Base-by-base conservation (phyloP, 2,113 vertebrate species). In the Helogale parvula region DNA sequence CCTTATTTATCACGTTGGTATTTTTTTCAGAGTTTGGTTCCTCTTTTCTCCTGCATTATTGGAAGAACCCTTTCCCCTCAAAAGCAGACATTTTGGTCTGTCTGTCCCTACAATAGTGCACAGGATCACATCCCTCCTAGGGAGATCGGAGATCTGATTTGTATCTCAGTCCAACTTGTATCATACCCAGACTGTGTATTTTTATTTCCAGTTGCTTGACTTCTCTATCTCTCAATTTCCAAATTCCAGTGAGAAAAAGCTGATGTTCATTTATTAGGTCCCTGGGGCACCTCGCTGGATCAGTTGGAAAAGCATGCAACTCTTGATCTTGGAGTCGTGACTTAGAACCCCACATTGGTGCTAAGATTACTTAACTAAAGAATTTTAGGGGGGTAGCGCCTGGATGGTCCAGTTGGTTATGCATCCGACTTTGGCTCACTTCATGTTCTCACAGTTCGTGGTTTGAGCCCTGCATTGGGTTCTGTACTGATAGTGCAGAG, bases 71-170 rank as follows among this genome's bases (percentile, higher is more conserved):
- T 54, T 12, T 21, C 15, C 23, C 11, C 2, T 0, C 38, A 63
- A 84, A 7, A 38, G 27, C 1, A 15, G 21, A 16, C 63, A 7
- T 35, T 50, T 3, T 45, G 47, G 8, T 3, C 27, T 29, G 7
- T 52, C 54, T 38, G 23, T 17, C 0, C 21, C 31, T 33, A 10
- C 4, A 1, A 19, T 2, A 0, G 19, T 2, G 14, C 2, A 8
- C 35, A 23, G 29, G 16, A 13, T 41, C 35, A 1, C 14, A 12
- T 15, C 47, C 41, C 27, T 6, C 35, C 31, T 4, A 21, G 33
- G 15, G 38, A 13, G 6, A 1, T 15, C 31, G n/a, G 31, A 52
- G 45, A 4, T 50, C 33, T 31, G 0, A 5, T 76, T 29, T 23
- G 12, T 13, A 7, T 50, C 33, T 27, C 68, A n/a, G 0, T 4